Conservation (phyloP, 2,797 vertebrate genomes). For the Chelidonichthys spinosus region DNA sequence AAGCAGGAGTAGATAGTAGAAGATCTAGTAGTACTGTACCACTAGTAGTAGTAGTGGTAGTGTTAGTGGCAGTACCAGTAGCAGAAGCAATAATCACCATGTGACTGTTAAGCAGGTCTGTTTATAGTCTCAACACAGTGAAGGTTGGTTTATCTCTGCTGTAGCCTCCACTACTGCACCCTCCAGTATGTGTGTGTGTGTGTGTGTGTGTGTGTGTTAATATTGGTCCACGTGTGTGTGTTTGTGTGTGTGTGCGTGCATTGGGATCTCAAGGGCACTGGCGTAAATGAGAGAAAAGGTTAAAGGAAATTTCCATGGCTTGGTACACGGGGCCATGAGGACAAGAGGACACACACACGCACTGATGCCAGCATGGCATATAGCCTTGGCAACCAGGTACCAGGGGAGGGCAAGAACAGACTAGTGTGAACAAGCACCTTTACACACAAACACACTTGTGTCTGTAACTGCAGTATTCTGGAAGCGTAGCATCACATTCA, state of each 20-base stretch:
- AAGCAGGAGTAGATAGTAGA: not conserved
- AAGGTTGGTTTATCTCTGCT: conserved; percentile 45
- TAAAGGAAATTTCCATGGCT: conserved; percentile 68
- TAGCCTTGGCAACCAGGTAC: conserved; percentile 61
- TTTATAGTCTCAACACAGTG: conserved; percentile 44
- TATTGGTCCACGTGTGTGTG: not conserved
- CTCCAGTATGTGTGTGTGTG: conserved; percentile 21
- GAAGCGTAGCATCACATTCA: conserved; percentile 11
- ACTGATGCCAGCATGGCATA: conserved; percentile 37
- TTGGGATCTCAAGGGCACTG: conserved; percentile 5
- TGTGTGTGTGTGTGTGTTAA: not conserved
- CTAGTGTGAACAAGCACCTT: conserved; percentile 37
- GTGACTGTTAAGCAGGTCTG: conserved; percentile 31
- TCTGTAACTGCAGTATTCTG: conserved; percentile 10
- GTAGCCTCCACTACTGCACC: conserved; percentile 1
- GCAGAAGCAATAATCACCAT: conserved; percentile 12
- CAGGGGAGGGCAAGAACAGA: conserved; percentile 54
- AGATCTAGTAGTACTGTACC: not conserved
- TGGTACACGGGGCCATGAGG: conserved; percentile 4
- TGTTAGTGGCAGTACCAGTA: not conserved
- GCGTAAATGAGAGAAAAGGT: conserved; percentile 61
- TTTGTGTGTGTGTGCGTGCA: not conserved
- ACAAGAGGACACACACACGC: conserved; percentile 9
- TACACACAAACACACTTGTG: conserved; percentile 16
- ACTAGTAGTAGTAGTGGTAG: not conserved